Evolutionary conservation across 2,113 vertebrate species (phyloP).

Genomic region (Siniperca knerii): DNA sequence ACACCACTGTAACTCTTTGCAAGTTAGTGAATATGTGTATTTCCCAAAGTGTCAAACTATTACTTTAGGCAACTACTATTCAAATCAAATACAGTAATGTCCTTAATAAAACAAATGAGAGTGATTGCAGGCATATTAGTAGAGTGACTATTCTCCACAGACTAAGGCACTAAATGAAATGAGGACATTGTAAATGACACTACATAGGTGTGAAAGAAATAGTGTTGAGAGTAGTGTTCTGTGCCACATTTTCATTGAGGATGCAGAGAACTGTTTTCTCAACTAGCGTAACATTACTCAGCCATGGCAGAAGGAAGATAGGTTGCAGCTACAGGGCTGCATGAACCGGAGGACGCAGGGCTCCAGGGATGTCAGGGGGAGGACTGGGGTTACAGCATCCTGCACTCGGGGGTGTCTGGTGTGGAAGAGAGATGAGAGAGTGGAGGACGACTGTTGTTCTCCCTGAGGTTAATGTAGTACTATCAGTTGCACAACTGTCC

Average conservation of each 20-base stretch:
- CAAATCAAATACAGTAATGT: conserved; percentile 11
- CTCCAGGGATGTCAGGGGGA: conserved; percentile 45
- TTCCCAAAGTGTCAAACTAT: too few relatives aligned
- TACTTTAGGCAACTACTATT: too few relatives aligned
- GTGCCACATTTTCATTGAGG: conserved; percentile 24
- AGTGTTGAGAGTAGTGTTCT: background rate
- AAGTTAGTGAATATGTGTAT: too few relatives aligned
- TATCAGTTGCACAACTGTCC: conserved; percentile 62
- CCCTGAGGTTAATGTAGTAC: conserved; percentile 66
- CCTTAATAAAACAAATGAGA: conserved; percentile 7
- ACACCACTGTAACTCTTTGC: too few relatives aligned
- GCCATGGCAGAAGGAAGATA: conserved; percentile 50
- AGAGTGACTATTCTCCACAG: conserved; percentile 5
- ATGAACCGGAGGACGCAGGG: conserved; percentile 29
- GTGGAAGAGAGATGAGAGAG: conserved; percentile 59
- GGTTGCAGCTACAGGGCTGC: conserved; percentile 28
- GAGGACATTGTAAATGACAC: conserved; percentile 36
- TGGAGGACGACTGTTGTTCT: conserved; percentile 55
- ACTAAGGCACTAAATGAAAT: conserved; percentile 18
- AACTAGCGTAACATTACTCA: conserved; percentile 52
- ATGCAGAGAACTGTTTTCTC: conserved; percentile 36
- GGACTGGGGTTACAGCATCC: conserved; percentile 40
- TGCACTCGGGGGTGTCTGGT: conserved; percentile 40
- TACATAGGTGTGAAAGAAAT: conserved; percentile 31
- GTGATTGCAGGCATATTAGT: background rate